Conservation (phyloP, 2,888 invertebrate species). For the Brachylomia viminalis region DNA sequence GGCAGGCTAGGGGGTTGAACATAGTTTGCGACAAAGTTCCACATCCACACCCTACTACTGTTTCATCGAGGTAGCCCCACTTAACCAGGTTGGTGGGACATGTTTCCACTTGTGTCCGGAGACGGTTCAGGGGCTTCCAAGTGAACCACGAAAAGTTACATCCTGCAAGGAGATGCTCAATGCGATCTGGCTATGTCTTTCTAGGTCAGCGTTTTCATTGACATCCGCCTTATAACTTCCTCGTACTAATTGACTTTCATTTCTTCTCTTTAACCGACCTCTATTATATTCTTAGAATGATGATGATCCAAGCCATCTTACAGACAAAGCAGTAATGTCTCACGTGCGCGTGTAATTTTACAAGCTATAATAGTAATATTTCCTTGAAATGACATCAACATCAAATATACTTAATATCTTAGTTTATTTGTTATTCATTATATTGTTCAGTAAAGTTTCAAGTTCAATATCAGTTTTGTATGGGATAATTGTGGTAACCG, state of each 20-base stretch:
- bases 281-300: not conserved
- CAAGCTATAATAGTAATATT: not conserved
- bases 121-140: not conserved
- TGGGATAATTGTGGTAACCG: constrained; percentile 37
- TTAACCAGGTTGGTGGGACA: not conserved
- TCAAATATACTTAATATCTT: constrained; percentile 11
- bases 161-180: not conserved
- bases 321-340: not conserved
- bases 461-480: constrained; percentile 17
- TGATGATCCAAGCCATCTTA: not conserved
- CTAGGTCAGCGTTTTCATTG: not conserved
- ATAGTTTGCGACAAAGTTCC: not conserved
- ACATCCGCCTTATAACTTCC: too few relatives aligned
- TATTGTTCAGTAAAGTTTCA: constrained; percentile 21
- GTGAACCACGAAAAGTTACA: not conserved
- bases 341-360: constrained; percentile 5
- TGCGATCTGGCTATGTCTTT: not conserved
- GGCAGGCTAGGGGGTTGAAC: not conserved
- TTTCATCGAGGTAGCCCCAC: not conserved
- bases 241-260: not conserved
- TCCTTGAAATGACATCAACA: constrained; percentile 5
- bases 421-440: constrained; percentile 17
- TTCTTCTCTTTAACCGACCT: not conserved
- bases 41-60: not conserved
- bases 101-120: not conserved